A percentile compares a stretch with the other conserved stretches of the same genome.
These are phyloP conservation scores for Tolmerus cingulatus DNA, from an alignment of 2,888 invertebrate genomes.

Conservation along the genomic window DNA sequence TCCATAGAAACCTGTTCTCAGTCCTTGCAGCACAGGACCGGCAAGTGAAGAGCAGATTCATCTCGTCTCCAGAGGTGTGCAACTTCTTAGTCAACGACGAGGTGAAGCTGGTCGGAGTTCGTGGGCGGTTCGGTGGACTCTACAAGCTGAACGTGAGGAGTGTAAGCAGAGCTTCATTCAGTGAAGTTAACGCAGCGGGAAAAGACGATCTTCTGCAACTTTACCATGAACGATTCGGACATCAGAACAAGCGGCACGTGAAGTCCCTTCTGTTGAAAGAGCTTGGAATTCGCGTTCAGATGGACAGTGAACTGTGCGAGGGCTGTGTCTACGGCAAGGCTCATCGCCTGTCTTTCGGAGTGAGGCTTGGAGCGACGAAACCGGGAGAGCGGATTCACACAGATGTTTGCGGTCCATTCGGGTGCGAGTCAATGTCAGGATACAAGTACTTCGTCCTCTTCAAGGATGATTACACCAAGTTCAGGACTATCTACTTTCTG, in stretches of 20 bases:
- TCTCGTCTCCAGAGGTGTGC: slow-evolving; percentile 48
- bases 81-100: slow-evolving; percentile 46
- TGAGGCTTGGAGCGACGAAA: not conserved
- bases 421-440: slow-evolving; percentile 21
- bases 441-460: slow-evolving; percentile 41
- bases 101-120: slow-evolving; percentile 29
- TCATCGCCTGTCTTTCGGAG: not conserved
- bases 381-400: slow-evolving; percentile 1
- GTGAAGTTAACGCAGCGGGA: slow-evolving; percentile 43
- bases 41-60: slow-evolving; percentile 14
- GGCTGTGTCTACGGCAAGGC: not conserved
- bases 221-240: slow-evolving; percentile 42
- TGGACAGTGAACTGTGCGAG: not conserved
- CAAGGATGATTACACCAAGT: slow-evolving; percentile 40
- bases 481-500: slow-evolving; percentile 38
- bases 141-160: slow-evolving; percentile 50
- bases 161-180: slow-evolving; percentile 42
- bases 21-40: slow-evolving; percentile 51
- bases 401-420: slow-evolving; percentile 42
- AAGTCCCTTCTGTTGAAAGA: slow-evolving; percentile 25
- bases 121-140: slow-evolving; percentile 44
- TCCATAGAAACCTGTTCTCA: slow-evolving; percentile 52
- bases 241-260: slow-evolving; percentile 40
- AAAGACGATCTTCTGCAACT: slow-evolving; percentile 17
- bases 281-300: not conserved